Evolutionary conservation across 1,140 invertebrate species (phyloP), one percentile per base, ranked within the genome.

Genomic region (Brachionus koreanus): DNA sequence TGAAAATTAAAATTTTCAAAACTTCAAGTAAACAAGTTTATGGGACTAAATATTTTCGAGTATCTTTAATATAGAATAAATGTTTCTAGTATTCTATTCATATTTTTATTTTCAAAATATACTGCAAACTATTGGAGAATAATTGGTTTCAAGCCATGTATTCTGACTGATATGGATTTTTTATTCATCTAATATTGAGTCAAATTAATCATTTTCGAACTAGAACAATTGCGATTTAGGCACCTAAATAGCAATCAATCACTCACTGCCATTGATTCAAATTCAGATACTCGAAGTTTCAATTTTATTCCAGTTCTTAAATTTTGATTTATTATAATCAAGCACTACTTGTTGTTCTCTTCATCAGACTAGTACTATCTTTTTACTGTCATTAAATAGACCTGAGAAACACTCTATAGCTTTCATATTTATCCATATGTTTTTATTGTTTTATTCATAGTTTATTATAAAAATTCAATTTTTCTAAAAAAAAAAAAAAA

Each of bases 1-100:
- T 69, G 29, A 7, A 39, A 69, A 57, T 57, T 57, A 69, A 69
- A 69, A 69, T 37, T 39, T 39, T 69, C 6, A 33, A 65, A 65
- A 65, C 25, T 33, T 65, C 25, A 65, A 65, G 33, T 33, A 65
- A 65, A 65, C 33, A 39, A 19, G 33, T 69, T 69, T 35, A 23
- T 39, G 33, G 39, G 33, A 69, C 33, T 39, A 69, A 69, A 39
- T 69, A 39, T 37, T 69, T 69, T 33, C 33, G 25, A 65, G 63
- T 65, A 33, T 65, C 33, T 65, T 33, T 65, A 33, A 57, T 23
- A 57, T 57, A 57, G n/a, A 57, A 57, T 57, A 57, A 57, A 57
- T 57, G 49, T 19, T 57, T 19, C 49, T 25, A 57, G 19, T 57
- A 57, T 57, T 57, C 49, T 57, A 57, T 19, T 5, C 19, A 25